Evolutionary conservation across 1,140 invertebrate genomes (phyloP).

Genomic region (Carposina sasakii): DNA sequence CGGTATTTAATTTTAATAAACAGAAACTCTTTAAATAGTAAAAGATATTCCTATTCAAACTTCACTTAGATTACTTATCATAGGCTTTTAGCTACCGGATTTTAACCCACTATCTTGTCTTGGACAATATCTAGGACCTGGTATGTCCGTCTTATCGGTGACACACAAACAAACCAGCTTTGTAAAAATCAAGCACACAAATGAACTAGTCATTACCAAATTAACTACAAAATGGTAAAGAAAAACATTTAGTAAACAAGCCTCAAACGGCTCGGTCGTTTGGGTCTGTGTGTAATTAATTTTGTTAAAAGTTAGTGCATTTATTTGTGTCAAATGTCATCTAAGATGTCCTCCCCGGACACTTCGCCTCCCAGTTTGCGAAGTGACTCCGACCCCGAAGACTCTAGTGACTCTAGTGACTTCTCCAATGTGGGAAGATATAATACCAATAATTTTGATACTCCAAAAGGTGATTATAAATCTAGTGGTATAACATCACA

Average conservation of each 20-base stretch:
- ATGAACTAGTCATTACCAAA: conserved; percentile 65
- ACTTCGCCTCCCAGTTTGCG: conserved; percentile 41
- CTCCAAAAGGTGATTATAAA: conserved; percentile 39
- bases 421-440: conserved; percentile 32
- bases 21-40: too few species aligned
- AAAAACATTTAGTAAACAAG: conserved; percentile 70
- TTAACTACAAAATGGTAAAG: conserved; percentile 65
- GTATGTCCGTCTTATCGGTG: conserved; percentile 61
- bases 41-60: too few species aligned
- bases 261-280: conserved; percentile 47
- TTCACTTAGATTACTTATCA: conserved; percentile 42
- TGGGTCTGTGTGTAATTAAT: conserved; percentile 32
- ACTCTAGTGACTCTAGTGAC: conserved; percentile 47
- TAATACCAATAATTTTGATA: conserved; percentile 18
- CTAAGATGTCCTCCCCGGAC: conserved; percentile 41
- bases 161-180: conserved; percentile 49
- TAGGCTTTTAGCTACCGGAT: conserved; percentile 61
- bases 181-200: conserved; percentile 55
- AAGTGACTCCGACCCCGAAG: conserved; percentile 42
- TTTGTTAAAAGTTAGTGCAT: not conserved
- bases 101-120: conserved; percentile 56
- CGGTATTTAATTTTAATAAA: too few species aligned
- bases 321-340: conserved; percentile 9
- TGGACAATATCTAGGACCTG: conserved; percentile 56
- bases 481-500: conserved; percentile 45